Conservation (phyloP, 35 echinoderm and acorn worm species). For the Apostichopus californicus region DNA sequence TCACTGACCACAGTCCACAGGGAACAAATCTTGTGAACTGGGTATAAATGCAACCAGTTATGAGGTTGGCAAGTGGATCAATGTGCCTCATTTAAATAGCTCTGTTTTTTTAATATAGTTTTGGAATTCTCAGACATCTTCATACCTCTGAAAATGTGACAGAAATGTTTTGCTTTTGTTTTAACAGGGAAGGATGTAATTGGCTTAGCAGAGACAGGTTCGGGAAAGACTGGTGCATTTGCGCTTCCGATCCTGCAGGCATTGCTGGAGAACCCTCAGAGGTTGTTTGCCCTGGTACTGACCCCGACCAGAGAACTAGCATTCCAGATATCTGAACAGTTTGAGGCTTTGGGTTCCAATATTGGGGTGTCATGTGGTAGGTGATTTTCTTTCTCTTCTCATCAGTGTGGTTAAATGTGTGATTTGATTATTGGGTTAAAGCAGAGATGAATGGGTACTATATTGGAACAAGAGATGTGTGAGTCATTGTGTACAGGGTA, state of each 20-base stretch:
- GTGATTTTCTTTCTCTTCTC: conserved; percentile 1
- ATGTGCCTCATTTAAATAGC: too few relatives aligned
- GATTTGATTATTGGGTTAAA: too few relatives aligned
- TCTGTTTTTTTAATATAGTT: too few relatives aligned
- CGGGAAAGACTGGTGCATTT: conserved; percentile 97
- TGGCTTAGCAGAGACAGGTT: conserved; percentile 96
- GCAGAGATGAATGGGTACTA: too few relatives aligned
- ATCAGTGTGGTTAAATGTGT: too few relatives aligned
- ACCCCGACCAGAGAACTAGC: conserved; percentile 97
- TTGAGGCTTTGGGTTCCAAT: conserved; percentile 77
- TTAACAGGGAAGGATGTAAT: conserved; percentile 87
- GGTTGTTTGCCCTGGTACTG: conserved; percentile 88
- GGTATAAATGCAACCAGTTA: too few relatives aligned
- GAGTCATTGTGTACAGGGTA: background rate
- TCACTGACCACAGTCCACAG: too few relatives aligned
- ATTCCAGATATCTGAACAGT: conserved; percentile 97
- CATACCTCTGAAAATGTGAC: too few relatives aligned
- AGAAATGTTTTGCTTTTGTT: background rate
- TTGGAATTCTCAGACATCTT: too few relatives aligned
- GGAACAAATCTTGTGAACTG: too few relatives aligned
- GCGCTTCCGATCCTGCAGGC: conserved; percentile 91
- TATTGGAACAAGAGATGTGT: too few relatives aligned
- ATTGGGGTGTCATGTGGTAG: conserved; percentile 96
- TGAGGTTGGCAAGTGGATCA: too few relatives aligned
- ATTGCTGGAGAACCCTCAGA: conserved; percentile 86